Base-by-base conservation (phyloP, 2,888 invertebrate genomes). In the Patella caerulea region DNA sequence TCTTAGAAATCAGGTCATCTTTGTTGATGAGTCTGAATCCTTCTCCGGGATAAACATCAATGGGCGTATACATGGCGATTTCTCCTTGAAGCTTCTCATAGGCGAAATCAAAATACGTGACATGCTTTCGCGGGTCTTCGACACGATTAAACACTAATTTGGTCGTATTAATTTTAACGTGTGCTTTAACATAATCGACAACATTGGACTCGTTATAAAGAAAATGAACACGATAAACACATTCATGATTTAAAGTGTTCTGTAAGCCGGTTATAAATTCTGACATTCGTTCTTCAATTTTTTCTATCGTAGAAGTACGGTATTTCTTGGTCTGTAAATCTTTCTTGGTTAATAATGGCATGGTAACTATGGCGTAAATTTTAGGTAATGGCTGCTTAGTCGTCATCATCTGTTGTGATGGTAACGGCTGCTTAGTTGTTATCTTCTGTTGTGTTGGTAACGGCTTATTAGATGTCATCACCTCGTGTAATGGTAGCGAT, bases 11-110 rank as follows among this genome's bases (percentile, higher is more conserved):
- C 0, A 77, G 59, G 12, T 19, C n/a, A 17, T 59, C 54, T 15
- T 52, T 24, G 59, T 73, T 70, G 52, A 77, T 15, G 14, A 59
- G 29, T 15, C 73, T 52, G 59, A 77, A 77, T 0, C 77, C 77
- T n/a, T 53, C 59, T 45, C 54, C 72, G 19, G 77, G 77, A 29
- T 77, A 77, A 12, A 59, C 56, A 73, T 77, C 77, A 4, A 73
- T 73, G 45, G 65, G 69, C 12, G 56, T 59, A 12, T 73, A 69
- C 77, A 73, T 73, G 11, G 69, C 77, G 53, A 77, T 15, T n/a
- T 69, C 73, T 69, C 69, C 70, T 11, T 15, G 45, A 9, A 77
- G 65, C n/a, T 59, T 19, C n/a, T 72, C 19, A 70, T 65, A 73
- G 29, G 54, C 77, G 34, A 65, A 77, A 9, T 65, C 54, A n/a